phyloP scores from a whole-genome alignment of 2,888 invertebrate genomes.

The Imbricaverruca yamaguchii region DNA sequence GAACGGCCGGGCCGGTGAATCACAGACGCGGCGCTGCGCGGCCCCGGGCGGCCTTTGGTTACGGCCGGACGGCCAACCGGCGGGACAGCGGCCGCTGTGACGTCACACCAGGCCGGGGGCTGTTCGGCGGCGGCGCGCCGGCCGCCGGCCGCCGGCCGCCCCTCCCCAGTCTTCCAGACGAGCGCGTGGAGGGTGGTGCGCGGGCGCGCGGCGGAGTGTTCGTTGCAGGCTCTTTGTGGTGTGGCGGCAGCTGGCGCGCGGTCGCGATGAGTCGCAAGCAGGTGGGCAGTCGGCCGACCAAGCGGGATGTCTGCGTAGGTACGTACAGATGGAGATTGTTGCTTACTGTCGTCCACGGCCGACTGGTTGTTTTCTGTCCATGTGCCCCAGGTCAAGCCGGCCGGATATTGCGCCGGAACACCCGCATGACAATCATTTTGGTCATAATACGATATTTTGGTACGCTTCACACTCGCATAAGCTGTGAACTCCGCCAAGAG shows the following conservation, averaged over 20 bases:
- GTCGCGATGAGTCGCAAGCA: neutral
- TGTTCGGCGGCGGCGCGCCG: neutral
- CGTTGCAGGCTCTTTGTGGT: too few species aligned
- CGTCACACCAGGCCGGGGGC: neutral
- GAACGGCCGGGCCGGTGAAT: neutral
- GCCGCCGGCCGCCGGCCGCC: neutral
- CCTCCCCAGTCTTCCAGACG: neutral
- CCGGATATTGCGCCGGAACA: too few species aligned
- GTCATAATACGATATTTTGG: neutral
- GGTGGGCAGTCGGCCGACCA: neutral
- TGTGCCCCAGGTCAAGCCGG: too few species aligned
- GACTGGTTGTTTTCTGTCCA: too few species aligned
- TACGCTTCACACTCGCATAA: too few species aligned
- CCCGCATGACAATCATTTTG: neutral
- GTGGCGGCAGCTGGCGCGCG: neutral
- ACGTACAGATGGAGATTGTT: neutral
- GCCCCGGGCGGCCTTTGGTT: neutral
- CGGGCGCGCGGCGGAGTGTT: too few species aligned
- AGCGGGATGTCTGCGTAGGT: conserved; percentile 2
- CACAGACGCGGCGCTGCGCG: neutral
- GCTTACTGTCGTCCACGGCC: neutral
- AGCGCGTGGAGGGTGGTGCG: neutral
- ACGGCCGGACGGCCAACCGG: neutral
- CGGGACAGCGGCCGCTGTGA: neutral
- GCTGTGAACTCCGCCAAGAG: neutral